Conservation (phyloP, 92 coral and sea anemone genomes). For the Porites divaricata region DNA sequence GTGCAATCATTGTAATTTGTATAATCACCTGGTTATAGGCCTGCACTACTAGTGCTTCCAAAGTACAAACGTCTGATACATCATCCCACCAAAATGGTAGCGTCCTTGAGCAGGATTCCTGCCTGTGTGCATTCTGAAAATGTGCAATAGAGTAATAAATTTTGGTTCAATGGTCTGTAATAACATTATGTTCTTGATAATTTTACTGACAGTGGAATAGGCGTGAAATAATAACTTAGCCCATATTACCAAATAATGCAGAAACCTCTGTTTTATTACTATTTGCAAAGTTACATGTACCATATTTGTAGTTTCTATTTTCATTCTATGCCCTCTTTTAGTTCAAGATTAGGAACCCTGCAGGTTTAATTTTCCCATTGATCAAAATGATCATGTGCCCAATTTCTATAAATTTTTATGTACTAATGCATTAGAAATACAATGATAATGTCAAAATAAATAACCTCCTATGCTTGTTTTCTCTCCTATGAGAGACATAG, state of each 20-base stretch:
- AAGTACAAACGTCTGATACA: slow-evolving; percentile 37
- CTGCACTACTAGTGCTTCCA: slow-evolving; percentile 45
- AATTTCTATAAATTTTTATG: not conserved
- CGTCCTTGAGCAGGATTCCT: slow-evolving; percentile 18
- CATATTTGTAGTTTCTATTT: too few relatives aligned
- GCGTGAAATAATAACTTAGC: too few relatives aligned
- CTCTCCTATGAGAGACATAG: slow-evolving; percentile 32
- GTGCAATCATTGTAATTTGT: not conserved
- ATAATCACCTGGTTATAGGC: slow-evolving; percentile 49
- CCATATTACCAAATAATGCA: too few relatives aligned
- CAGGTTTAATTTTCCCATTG: not conserved
- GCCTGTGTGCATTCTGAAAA: slow-evolving; percentile 18
- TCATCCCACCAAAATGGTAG: slow-evolving; percentile 68
- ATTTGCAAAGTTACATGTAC: too few relatives aligned
- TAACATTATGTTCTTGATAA: not conserved
- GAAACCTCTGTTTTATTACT: too few relatives aligned
- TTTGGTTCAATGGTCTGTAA: too few relatives aligned
- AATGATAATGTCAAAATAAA: not conserved
- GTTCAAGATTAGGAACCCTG: too few relatives aligned
- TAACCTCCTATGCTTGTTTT: slow-evolving; percentile 37
- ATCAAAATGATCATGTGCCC: not conserved
- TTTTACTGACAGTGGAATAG: not conserved
- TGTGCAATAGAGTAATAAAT: not conserved
- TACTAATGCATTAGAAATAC: too few relatives aligned
- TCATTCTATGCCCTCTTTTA: too few relatives aligned